A percentile compares a stretch with the other conserved stretches of the same genome.
These are phyloP conservation scores for Drosophila lacteicornis DNA, from an alignment of 1,140 invertebrate genomes.

Conservation along the genomic window DNA sequence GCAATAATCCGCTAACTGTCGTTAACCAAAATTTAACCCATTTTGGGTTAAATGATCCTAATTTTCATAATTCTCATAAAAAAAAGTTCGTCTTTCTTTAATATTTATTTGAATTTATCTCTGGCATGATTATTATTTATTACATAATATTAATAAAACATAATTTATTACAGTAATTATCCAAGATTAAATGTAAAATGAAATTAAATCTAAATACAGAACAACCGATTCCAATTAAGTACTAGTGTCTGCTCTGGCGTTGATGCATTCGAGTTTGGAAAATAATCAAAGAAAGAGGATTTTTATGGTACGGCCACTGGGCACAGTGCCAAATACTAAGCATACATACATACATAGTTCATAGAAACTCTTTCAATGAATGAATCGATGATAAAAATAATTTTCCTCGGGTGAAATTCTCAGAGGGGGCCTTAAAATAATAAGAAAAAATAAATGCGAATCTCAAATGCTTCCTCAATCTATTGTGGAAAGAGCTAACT, in stretches of 20 bases:
- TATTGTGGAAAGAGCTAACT: background rate
- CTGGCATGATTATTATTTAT: no score
- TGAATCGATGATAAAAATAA: constrained; percentile 8
- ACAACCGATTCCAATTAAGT: background rate
- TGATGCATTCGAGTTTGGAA: constrained; percentile 34
- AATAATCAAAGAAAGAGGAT: constrained; percentile 52
- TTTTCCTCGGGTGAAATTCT: constrained; percentile 9
- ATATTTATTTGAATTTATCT: no score
- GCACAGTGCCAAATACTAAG: constrained; percentile 36
- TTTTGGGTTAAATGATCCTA: no score
- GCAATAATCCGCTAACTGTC: no score
- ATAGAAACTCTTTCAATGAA: constrained; percentile 7
- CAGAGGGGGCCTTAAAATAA: background rate
- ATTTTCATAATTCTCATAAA: no score
- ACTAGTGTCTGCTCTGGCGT: constrained; percentile 1
- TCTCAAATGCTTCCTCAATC: background rate
- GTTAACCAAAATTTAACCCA: no score
- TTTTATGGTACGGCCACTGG: constrained; percentile 48
- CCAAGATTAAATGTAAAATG: background rate
- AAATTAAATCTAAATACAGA: background rate
- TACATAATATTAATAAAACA: no score
- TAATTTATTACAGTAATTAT: no score
- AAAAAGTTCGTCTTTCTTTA: no score
- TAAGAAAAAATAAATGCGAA: constrained; percentile 1
- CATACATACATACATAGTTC: no score